These are phyloP conservation scores for Yasuhikotakia modesta DNA, from an alignment of 2,797 vertebrate species.

Conservation along the genomic window DNA sequence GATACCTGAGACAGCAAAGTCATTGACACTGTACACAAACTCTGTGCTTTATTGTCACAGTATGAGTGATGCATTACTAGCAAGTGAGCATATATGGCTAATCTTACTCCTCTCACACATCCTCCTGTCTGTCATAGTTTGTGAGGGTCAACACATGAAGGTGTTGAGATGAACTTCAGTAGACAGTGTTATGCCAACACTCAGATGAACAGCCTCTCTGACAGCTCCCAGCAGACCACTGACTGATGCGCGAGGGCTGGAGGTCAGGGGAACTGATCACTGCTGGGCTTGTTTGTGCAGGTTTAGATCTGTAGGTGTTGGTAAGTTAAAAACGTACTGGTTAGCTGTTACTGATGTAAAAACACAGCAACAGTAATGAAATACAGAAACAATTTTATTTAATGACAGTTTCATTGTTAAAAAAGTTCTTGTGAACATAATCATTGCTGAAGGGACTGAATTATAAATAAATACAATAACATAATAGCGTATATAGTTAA, in stretches of 20 bases:
- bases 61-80: conserved; percentile 52
- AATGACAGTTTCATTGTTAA: too few relatives aligned
- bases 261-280: conserved; percentile 12
- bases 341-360: conserved; percentile 1
- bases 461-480: too few relatives aligned
- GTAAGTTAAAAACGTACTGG: not conserved
- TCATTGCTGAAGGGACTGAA: too few relatives aligned
- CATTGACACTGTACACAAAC: too few relatives aligned
- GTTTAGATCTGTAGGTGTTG: not conserved
- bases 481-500: too few relatives aligned
- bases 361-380: too few relatives aligned
- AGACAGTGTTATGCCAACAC: conserved; percentile 12
- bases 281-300: not conserved
- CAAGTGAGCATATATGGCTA: not conserved
- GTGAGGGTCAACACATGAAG: not conserved
- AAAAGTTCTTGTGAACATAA: too few relatives aligned
- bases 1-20: too few relatives aligned
- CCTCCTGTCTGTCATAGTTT: conserved; percentile 1
- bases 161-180: not conserved
- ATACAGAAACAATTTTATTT: too few relatives aligned
- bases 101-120: not conserved
- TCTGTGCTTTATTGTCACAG: too few relatives aligned
- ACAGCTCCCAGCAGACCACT: conserved; percentile 18
- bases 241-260: conserved; percentile 13
- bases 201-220: conserved; percentile 5